These are phyloP conservation scores for Scaptomyza tumidula DNA, from an alignment of 2,888 invertebrate species.

Conservation along the genomic window DNA sequence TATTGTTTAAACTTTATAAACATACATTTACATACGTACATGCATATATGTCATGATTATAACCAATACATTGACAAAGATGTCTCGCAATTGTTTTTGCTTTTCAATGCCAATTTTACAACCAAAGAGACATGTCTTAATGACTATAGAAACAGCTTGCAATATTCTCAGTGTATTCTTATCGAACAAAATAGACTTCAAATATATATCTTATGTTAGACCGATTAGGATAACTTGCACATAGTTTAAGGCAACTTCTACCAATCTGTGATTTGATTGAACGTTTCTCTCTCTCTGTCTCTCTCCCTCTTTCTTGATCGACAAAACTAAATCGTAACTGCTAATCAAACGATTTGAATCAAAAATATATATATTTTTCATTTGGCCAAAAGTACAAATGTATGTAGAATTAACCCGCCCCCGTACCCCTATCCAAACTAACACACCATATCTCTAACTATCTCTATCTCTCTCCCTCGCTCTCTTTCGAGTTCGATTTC, in stretches of 20 bases:
- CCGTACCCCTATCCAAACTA: background rate
- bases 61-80: background rate
- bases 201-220: too few species aligned
- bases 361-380: conserved; percentile 22
- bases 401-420: background rate
- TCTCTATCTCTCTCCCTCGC: background rate
- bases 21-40: background rate
- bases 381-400: conserved; percentile 28
- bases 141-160: too few species aligned
- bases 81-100: background rate
- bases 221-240: too few species aligned
- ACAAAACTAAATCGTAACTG: background rate
- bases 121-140: too few species aligned
- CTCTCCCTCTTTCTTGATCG: too few species aligned
- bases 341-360: conserved; percentile 52
- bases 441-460: background rate
- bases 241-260: background rate
- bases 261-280: background rate
- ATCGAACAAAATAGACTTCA: too few species aligned
- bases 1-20: conserved; percentile 1
- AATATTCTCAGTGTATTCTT: too few species aligned
- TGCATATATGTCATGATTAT: too few species aligned
- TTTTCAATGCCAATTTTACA: background rate
- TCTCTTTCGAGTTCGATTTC: background rate
- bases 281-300: background rate